These are phyloP conservation scores for Mallotus villosus DNA, from an alignment of 2,797 vertebrate genomes.

Conservation along the genomic window DNA sequence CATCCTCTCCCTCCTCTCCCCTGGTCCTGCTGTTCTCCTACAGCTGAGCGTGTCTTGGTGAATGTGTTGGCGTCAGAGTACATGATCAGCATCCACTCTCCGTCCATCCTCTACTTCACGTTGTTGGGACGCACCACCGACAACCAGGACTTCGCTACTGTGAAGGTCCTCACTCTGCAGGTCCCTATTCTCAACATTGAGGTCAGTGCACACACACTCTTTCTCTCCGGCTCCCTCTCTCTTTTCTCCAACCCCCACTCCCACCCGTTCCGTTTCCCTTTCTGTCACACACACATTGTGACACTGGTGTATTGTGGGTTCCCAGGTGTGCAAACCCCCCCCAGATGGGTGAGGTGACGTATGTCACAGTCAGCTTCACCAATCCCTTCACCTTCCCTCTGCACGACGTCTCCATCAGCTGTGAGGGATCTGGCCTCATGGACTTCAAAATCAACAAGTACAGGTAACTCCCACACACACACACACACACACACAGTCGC, in stretches of 20 bases:
- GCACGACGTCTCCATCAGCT: conserved; percentile 57
- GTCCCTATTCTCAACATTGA: conserved; percentile 71
- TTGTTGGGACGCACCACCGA: conserved; percentile 20
- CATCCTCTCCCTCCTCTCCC: not conserved
- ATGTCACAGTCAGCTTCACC: conserved; percentile 77
- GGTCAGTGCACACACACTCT: conserved; percentile 57
- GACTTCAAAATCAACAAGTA: conserved; percentile 63
- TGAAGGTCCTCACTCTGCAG: conserved; percentile 67
- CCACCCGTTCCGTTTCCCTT: not conserved
- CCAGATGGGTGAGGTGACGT: conserved; percentile 59
- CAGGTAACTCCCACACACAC: conserved; percentile 61
- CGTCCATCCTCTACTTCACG: conserved; percentile 34
- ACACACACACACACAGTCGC: not conserved
- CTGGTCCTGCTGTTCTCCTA: not conserved
- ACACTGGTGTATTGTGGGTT: not conserved
- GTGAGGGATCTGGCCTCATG: conserved; percentile 79
- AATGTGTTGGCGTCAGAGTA: not conserved
- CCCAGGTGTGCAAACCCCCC: conserved; percentile 70
- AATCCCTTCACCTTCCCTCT: conserved; percentile 77
- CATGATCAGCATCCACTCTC: conserved; percentile 2
- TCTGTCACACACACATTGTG: not conserved
- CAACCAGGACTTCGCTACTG: conserved; percentile 59
- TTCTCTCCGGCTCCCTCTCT: not conserved
- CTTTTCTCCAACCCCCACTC: not conserved
- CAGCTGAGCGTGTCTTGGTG: conserved; percentile 37